These are phyloP conservation scores for Psammodynastes pulverulentus DNA, from an alignment of 2,113 vertebrate species.

Conservation along the genomic window DNA sequence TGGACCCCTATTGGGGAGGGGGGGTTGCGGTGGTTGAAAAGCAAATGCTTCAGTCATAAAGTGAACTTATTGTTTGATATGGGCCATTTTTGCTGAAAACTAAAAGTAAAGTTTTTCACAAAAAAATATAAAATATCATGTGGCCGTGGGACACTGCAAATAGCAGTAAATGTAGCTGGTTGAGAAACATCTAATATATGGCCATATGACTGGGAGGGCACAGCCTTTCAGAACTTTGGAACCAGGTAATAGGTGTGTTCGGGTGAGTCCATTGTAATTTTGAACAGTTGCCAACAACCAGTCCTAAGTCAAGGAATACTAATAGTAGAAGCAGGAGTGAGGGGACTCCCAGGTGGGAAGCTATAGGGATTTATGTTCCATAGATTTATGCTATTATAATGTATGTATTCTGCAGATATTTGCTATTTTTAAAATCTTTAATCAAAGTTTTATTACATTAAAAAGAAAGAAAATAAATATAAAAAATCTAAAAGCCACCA, in stretches of 20 bases:
- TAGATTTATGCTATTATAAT: background rate
- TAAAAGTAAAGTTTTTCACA: background rate
- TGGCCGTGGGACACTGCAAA: background rate
- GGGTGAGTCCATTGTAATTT: background rate
- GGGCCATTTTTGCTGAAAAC: background rate
- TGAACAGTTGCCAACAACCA: background rate
- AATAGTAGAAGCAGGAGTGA: background rate
- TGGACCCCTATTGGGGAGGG: background rate
- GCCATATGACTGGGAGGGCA: background rate
- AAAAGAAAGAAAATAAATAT: background rate
- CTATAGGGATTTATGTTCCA: too few species aligned
- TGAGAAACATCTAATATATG: background rate
- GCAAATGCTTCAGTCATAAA: background rate
- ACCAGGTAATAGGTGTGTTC: background rate
- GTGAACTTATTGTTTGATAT: background rate
- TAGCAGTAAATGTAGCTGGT: background rate
- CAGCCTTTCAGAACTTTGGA: background rate
- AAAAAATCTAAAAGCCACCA: background rate
- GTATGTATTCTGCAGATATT: background rate
- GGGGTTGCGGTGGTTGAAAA: background rate
- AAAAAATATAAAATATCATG: background rate
- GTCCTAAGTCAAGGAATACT: background rate
- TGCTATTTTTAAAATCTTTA: background rate
- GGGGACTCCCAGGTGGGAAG: background rate
- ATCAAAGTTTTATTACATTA: background rate